Evolutionary conservation across 2,888 invertebrate genomes (phyloP), one percentile per base, ranked within the genome.

Genomic region (Aplocera efformata): DNA sequence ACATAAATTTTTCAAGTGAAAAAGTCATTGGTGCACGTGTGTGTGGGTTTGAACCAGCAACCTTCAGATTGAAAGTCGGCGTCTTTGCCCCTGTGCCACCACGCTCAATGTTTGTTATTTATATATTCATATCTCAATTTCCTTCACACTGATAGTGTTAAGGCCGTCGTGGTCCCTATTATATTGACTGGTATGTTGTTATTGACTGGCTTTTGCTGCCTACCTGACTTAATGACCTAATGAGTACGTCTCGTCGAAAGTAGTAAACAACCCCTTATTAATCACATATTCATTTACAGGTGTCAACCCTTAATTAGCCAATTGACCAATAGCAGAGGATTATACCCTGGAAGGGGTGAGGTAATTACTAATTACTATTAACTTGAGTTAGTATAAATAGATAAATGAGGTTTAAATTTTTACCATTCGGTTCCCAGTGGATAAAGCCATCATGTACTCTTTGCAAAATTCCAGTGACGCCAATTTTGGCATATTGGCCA

Each of bases 391-490:
- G 32, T 60, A 67, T 66, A 67, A 57, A 53, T 42, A 31, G 30
- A 24, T 49, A 52, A 45, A 43, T 34, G 32, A 32, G 29, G 42
- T 46, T 10, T 29, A 21, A 30, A 23, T 11, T 42, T 38, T 29
- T 29, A 58, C 60, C 60, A 70, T 56, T 68, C 41, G 34, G 17
- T 49, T 53, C 54, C 63, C 61, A 67, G 63, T 66, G 42, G 48
- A 36, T 39, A 29, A 24, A 48, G 44, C 32, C 45, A 58, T 30
- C 45, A 65, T 66, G 63, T 50, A 33, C 35, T 57, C 63, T 11
- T 53, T 54, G 29, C 53, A 57, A 36, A 48, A 53, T 28, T 38
- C 45, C 29, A 48, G 32, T 48, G 43, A 52, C 29, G 36, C 34
- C 25, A 48, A 43, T 39, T 36, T 28, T 20, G 49, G 23, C 7